phyloP scores from a whole-genome alignment of 2,888 invertebrate genomes.

The Leucophenga montana region DNA sequence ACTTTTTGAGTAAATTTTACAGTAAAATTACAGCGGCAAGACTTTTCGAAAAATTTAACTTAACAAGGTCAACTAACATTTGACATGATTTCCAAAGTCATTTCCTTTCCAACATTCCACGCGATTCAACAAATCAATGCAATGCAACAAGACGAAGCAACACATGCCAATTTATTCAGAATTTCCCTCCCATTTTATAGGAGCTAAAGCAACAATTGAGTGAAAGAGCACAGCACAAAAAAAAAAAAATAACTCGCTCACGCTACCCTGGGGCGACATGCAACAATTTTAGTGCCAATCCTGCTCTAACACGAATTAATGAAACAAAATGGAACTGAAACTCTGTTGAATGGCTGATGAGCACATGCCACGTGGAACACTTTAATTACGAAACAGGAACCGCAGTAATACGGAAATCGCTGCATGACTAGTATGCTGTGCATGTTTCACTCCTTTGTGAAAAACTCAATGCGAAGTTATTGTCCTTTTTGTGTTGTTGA shows the following conservation, averaged over 20 bases:
- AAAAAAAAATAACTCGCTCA: constrained; percentile 21
- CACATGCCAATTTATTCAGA: no score
- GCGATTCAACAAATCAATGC: background rate
- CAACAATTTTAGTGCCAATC: constrained; percentile 39
- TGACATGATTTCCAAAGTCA: no score
- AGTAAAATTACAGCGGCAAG: no score
- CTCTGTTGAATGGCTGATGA: constrained; percentile 20
- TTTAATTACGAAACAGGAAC: constrained; percentile 37
- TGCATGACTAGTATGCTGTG: constrained; percentile 4
- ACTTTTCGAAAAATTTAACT: no score
- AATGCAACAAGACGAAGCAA: background rate
- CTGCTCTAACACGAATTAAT: constrained; percentile 19
- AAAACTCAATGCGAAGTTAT: background rate
- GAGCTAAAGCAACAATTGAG: constrained; percentile 17
- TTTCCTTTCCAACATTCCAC: no score
- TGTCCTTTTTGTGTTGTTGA: no score
- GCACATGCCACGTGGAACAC: constrained; percentile 15
- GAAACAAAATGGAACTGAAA: constrained; percentile 49
- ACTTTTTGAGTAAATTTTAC: no score
- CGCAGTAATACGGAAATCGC: constrained; percentile 22
- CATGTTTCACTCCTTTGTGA: constrained; percentile 10
- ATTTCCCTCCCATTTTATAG: background rate
- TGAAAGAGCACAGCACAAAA: constrained; percentile 12
- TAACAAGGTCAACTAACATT: no score
- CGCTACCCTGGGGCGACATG: constrained; percentile 30